These are phyloP conservation scores for Meiosimyza platycephala DNA, from an alignment of 2,888 invertebrate species.

Conservation along the genomic window DNA sequence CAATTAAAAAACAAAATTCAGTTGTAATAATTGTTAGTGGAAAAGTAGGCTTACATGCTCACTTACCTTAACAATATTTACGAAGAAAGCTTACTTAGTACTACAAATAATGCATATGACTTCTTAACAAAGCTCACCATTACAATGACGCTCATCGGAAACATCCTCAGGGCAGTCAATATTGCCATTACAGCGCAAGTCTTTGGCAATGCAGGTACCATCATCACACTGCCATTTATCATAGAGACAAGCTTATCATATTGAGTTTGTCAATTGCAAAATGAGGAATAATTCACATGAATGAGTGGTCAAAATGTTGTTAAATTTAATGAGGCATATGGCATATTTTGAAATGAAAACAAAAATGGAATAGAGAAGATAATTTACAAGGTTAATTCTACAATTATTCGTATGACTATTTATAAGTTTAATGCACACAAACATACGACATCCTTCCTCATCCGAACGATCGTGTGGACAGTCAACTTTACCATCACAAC, in stretches of 20 bases:
- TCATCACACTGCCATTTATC: conserved; percentile 81
- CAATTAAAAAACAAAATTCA: no score
- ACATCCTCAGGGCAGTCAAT: conserved; percentile 79
- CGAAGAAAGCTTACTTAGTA: background rate
- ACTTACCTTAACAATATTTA: conserved; percentile 27
- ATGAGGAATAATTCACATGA: background rate
- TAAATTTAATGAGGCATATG: background rate
- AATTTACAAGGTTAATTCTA: conserved; percentile 17
- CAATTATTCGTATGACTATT: no score
- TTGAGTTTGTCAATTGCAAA: conserved; percentile 36
- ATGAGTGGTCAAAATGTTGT: background rate
- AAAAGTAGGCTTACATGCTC: conserved; percentile 4
- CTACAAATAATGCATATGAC: background rate
- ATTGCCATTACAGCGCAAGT: conserved; percentile 74
- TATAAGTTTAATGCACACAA: conserved; percentile 39
- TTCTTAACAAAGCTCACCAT: conserved; percentile 56
- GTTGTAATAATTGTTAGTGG: no score
- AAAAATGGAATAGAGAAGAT: background rate
- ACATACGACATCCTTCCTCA: conserved; percentile 75
- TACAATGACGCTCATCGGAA: conserved; percentile 80
- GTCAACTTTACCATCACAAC: conserved; percentile 81
- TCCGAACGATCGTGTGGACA: conserved; percentile 76
- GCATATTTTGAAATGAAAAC: background rate
- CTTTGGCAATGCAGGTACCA: conserved; percentile 74
- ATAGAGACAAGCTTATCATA: conserved; percentile 72